phyloP scores from a whole-genome alignment of 2,888 invertebrate genomes.

The Panopea generosa region DNA sequence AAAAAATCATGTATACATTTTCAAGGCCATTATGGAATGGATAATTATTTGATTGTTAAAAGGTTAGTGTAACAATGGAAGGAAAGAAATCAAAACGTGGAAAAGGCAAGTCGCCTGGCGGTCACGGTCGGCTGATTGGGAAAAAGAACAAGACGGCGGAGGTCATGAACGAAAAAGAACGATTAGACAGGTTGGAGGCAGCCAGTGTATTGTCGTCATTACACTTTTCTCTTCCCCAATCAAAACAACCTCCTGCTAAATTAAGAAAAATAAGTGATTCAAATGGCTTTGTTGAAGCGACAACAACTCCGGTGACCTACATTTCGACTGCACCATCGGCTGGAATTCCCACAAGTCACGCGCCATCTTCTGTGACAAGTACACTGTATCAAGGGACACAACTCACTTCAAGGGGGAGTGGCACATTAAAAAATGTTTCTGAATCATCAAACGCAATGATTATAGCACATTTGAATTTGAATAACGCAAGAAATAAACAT shows the following conservation, averaged over 20 bases:
- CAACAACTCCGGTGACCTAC: conserved; percentile 15
- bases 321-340: conserved; percentile 9
- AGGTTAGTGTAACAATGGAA: conserved; percentile 27
- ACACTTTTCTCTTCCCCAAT: conserved; percentile 43
- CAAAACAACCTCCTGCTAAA: neutral
- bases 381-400: neutral
- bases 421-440: neutral
- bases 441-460: conserved; percentile 16
- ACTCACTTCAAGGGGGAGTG: conserved; percentile 29
- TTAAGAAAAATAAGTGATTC: neutral
- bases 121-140: conserved; percentile 42
- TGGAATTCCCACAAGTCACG: conserved; percentile 27
- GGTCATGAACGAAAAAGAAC: conserved; percentile 65
- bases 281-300: neutral
- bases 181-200: conserved; percentile 69
- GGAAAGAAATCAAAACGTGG: conserved; percentile 43
- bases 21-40: conserved; percentile 24
- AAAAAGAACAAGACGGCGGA: conserved; percentile 41
- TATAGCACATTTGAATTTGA: conserved; percentile 19
- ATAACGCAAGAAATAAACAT: neutral
- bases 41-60: neutral
- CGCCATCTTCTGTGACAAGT: conserved; percentile 4
- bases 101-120: conserved; percentile 24
- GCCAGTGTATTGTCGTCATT: conserved; percentile 61
- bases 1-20: conserved; percentile 22